Evolutionary conservation across 1,140 invertebrate species (phyloP), one percentile per base, ranked within the genome.

Genomic region (Dryas iulia): DNA sequence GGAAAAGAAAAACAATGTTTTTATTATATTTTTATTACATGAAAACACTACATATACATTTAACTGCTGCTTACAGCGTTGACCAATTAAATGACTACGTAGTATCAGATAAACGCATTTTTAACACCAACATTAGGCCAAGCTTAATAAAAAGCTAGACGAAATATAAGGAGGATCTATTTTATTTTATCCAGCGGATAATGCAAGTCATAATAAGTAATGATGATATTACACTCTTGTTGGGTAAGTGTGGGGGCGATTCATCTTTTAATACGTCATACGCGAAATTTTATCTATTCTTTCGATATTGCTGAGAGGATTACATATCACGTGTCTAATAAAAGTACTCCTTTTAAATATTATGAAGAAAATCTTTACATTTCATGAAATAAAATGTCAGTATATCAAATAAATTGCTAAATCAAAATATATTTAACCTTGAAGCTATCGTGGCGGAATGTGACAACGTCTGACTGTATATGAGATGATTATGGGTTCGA

Each of bases 201-300:
- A 59, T 73, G 75, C 77, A 79, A 79, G 77, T 79, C 77, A 79
- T 75, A 66, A 72, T 73, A 74, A 65, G 66, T 79, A 79, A 79
- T 77, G 73, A 74, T 59, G 73, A 64, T 62, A 65, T 76, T 76
- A 73, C 59, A 62, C 59, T 59, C 74, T 66, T 69, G 72, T 31
- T 28, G 59, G 68, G 65, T 67, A 63, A 31, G 47, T 68, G 65
- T 30, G 67, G 39, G 39, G 69, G 69, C 69, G 65, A 74, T 74
- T 74, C 69, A 74, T 74, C 72, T 74, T 74, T 68, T 71, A 71
- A 71, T 71, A 66, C 64, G 64, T 69, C 59, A 68, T 64, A 67
- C 71, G 64, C 60, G 71, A 74, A 67, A 71, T 71, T 71, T 71
- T 63, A 70, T 70, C 62, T 33, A 60, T 70, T 64, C 39, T 35